These are phyloP conservation scores for Cepaea hortensis DNA, from an alignment of 2,888 invertebrate species.

Conservation along the genomic window DNA sequence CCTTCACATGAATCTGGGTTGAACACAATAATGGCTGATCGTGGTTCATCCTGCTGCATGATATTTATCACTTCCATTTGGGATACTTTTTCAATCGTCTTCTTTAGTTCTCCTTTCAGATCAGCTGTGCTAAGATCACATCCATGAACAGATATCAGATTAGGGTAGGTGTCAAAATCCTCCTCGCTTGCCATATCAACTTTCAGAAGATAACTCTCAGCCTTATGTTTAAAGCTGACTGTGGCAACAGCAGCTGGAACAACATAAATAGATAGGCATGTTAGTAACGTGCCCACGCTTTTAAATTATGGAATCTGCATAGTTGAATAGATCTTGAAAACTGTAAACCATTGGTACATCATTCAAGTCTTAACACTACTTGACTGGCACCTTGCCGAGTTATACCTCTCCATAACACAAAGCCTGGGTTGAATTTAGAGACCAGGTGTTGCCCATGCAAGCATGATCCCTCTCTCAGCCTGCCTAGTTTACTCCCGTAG, in stretches of 20 bases:
- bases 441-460: too few relatives aligned
- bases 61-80: slow-evolving; percentile 7
- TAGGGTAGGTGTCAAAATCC: slow-evolving; percentile 33
- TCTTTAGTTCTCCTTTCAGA: not conserved
- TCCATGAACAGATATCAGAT: slow-evolving; percentile 33
- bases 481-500: too few relatives aligned
- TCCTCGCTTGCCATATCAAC: slow-evolving; percentile 38
- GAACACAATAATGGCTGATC: slow-evolving; percentile 35
- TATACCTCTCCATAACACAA: too few relatives aligned
- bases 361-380: too few relatives aligned
- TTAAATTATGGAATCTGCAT: too few relatives aligned
- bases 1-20: slow-evolving; percentile 30
- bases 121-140: not conserved
- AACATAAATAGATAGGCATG: not conserved
- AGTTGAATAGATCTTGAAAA: too few relatives aligned
- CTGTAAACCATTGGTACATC: too few relatives aligned
- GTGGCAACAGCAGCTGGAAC: slow-evolving; percentile 31
- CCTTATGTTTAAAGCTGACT: slow-evolving; percentile 1
- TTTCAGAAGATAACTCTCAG: slow-evolving; percentile 19
- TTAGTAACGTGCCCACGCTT: not conserved
- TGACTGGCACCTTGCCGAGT: too few relatives aligned
- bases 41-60: slow-evolving; percentile 10
- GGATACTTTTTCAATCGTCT: slow-evolving; percentile 15
- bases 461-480: too few relatives aligned
- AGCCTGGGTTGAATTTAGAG: too few relatives aligned